These are phyloP conservation scores for Apotomis betuletana DNA, from an alignment of 2,888 invertebrate genomes.

Conservation along the genomic window DNA sequence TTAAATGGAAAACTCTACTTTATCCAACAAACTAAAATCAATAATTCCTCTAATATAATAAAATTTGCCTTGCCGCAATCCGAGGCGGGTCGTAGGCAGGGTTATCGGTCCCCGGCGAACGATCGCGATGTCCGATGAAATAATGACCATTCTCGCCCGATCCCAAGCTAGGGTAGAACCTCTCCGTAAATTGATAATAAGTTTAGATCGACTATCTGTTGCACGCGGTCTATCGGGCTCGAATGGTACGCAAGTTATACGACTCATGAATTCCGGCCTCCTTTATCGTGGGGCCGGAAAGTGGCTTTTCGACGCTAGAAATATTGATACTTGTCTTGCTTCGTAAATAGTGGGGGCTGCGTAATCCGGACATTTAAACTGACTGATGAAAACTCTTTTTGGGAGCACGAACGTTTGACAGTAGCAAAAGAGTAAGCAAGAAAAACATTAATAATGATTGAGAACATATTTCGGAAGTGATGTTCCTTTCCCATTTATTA, in stretches of 20 bases:
- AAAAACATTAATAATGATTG: no score
- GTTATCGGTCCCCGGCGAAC: conserved; percentile 57
- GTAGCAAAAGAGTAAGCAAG: no score
- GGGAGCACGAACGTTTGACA: no score
- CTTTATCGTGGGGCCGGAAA: conserved; percentile 20
- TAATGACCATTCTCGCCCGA: conserved; percentile 62
- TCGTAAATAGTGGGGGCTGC: conserved; percentile 4
- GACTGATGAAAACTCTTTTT: no score
- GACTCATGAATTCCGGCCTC: conserved; percentile 37
- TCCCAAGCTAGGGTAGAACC: conserved; percentile 48
- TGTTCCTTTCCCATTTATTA: no score
- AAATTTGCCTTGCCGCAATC: conserved; percentile 53
- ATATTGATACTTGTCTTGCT: conserved; percentile 25
- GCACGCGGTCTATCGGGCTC: conserved; percentile 52
- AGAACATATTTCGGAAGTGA: no score
- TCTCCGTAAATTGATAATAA: conserved; percentile 64
- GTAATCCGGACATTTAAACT: background rate
- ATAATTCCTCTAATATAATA: conserved; percentile 6
- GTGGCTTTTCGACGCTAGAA: conserved; percentile 11
- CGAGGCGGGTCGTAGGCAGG: conserved; percentile 43
- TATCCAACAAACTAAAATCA: background rate
- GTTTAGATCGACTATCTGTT: conserved; percentile 66
- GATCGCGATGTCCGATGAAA: conserved; percentile 67
- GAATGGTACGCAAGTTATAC: conserved; percentile 27
- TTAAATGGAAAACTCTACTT: background rate